Conservation (phyloP, 2,888 invertebrate genomes). For the Aspidapion aeneum region DNA sequence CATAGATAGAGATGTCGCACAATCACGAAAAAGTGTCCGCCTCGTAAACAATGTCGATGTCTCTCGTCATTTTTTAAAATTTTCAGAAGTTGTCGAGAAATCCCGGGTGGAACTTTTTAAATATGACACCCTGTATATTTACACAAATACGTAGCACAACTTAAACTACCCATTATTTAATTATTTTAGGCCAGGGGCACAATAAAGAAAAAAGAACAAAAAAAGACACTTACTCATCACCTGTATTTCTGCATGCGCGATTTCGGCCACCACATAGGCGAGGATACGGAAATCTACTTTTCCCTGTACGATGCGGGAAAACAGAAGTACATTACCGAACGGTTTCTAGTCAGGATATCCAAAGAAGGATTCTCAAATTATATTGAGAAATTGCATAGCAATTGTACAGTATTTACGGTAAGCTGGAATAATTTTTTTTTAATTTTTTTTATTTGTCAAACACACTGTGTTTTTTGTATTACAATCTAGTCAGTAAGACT, state of each 20-base stretch:
- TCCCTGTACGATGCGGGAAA: conserved; percentile 80
- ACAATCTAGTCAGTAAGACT: too few relatives aligned
- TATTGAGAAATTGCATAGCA: conserved; percentile 81
- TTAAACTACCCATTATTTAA: neutral
- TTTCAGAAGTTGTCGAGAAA: too few relatives aligned
- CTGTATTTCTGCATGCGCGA: conserved; percentile 85
- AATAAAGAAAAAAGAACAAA: conserved; percentile 53
- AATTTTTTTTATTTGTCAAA: too few relatives aligned
- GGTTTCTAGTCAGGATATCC: conserved; percentile 84
- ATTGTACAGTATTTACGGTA: conserved; percentile 82
- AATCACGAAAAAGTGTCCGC: too few relatives aligned
- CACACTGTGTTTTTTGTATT: too few relatives aligned
- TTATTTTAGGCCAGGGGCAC: conserved; percentile 53
- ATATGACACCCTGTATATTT: too few relatives aligned
- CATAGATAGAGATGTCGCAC: too few relatives aligned
- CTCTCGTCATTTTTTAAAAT: too few relatives aligned
- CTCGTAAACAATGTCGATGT: too few relatives aligned
- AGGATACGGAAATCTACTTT: conserved; percentile 86
- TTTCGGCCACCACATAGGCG: conserved; percentile 83
- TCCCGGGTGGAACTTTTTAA: too few relatives aligned
- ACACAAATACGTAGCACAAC: too few relatives aligned
- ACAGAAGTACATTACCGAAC: conserved; percentile 78
- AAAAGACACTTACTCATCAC: conserved; percentile 67
- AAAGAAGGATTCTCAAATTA: conserved; percentile 89
- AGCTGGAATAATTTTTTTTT: too few relatives aligned